Conservation (phyloP, 2,888 invertebrate genomes). For the Buathra laborator region DNA sequence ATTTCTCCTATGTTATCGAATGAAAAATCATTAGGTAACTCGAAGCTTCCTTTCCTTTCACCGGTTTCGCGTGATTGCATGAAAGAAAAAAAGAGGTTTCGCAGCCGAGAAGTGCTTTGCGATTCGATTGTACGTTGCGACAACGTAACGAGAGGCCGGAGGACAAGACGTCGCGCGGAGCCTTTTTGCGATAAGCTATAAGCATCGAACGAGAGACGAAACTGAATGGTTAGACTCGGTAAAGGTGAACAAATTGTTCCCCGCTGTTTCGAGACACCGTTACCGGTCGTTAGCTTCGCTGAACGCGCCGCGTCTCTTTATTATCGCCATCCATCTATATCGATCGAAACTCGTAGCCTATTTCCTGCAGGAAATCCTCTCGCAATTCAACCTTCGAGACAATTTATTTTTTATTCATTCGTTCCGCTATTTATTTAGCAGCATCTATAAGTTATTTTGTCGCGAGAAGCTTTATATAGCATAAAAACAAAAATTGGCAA, state of each 20-base stretch:
- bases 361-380: conserved; percentile 13
- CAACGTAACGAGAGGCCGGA: not conserved
- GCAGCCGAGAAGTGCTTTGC: conserved; percentile 11
- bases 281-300: conserved; percentile 41
- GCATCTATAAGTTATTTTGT: too few species aligned
- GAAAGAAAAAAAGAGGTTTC: not conserved
- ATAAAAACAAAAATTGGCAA: too few species aligned
- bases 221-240: not conserved
- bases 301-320: not conserved
- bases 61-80: conserved; percentile 23
- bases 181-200: too few species aligned
- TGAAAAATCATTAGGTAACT: conserved; percentile 40
- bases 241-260: conserved; percentile 42
- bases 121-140: not conserved
- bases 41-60: conserved; percentile 38
- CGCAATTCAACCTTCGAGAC: not conserved
- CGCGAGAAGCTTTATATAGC: too few species aligned
- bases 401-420: not conserved
- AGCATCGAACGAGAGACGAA: not conserved
- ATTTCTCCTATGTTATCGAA: conserved; percentile 23
- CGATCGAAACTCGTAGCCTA: conserved; percentile 2
- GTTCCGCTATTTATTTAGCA: too few species aligned
- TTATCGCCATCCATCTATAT: not conserved
- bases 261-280: conserved; percentile 34
- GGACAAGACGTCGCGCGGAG: not conserved